Conservation (phyloP, 2,113 vertebrate species). For the Archocentrus centrarchus region DNA sequence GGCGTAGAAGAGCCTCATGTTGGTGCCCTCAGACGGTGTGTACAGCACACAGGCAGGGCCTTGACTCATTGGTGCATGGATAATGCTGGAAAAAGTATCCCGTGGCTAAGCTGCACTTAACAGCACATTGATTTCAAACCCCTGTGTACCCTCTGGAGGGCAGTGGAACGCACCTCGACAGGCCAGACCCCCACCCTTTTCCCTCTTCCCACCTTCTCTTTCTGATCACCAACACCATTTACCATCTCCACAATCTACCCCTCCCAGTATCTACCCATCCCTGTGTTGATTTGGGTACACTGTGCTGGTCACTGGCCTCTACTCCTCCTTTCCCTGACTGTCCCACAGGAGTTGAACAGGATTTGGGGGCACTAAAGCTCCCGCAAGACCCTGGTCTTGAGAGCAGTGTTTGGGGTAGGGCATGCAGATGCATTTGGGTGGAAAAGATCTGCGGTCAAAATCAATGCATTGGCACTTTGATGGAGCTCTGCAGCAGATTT, state of each 20-base stretch:
- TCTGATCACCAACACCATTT: constrained; percentile 60
- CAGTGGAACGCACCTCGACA: constrained; percentile 61
- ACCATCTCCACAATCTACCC: constrained; percentile 45
- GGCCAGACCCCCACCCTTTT: constrained; percentile 34
- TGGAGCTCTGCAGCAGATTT: constrained; percentile 76
- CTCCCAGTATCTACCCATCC: constrained; percentile 42
- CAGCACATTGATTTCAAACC: constrained; percentile 85
- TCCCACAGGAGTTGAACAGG: constrained; percentile 52
- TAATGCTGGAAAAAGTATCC: constrained; percentile 75
- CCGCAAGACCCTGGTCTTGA: constrained; percentile 58
- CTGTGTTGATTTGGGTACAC: constrained; percentile 62
- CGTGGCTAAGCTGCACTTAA: constrained; percentile 83
- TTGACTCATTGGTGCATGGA: constrained; percentile 71
- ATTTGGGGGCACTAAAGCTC: constrained; percentile 62
- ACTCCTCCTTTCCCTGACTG: neutral
- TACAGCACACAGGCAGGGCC: constrained; percentile 37
- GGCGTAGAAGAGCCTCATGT: constrained; percentile 43
- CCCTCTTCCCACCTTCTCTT: constrained; percentile 35
- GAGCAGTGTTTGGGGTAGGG: constrained; percentile 56
- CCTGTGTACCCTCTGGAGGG: constrained; percentile 73
- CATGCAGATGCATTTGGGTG: constrained; percentile 59
- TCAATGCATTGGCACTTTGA: constrained; percentile 85
- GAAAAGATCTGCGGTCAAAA: constrained; percentile 80
- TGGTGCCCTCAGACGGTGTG: constrained; percentile 46
- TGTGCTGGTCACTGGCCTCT: constrained; percentile 52